These are phyloP conservation scores for Trichopoda pennipes DNA, from an alignment of 2,888 invertebrate genomes.

Conservation along the genomic window DNA sequence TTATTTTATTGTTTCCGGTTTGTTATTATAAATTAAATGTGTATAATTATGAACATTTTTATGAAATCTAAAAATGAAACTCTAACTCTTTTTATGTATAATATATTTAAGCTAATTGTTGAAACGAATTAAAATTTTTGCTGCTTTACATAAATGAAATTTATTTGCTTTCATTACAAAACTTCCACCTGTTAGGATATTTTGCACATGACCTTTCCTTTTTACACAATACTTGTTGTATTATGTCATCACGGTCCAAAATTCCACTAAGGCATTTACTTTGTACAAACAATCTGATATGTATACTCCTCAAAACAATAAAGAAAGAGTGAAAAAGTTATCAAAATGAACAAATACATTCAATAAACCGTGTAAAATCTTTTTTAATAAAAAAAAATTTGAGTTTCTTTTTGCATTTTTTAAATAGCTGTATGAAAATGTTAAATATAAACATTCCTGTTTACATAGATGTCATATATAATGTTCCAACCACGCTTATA, in stretches of 20 bases:
- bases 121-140: no score
- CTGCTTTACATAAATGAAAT: no score
- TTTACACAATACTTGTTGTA: slow-evolving; percentile 5
- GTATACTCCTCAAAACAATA: neutral
- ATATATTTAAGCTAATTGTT: no score
- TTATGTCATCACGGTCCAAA: slow-evolving; percentile 4
- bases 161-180: no score
- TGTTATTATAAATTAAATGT: no score
- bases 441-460: slow-evolving; percentile 9
- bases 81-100: no score
- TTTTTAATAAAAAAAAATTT: neutral
- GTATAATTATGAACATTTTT: no score
- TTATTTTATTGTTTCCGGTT: no score
- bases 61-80: no score
- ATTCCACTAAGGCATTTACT: slow-evolving; percentile 28
- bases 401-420: no score
- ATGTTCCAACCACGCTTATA: neutral
- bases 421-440: neutral
- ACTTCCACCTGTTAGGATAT: slow-evolving; percentile 14
- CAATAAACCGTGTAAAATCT: slow-evolving; percentile 33
- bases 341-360: slow-evolving; percentile 14
- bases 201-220: slow-evolving; percentile 20
- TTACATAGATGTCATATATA: neutral
- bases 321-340: neutral
- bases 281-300: neutral